Conservation (phyloP, 2,888 invertebrate species). For the Stomorhina lunata region DNA sequence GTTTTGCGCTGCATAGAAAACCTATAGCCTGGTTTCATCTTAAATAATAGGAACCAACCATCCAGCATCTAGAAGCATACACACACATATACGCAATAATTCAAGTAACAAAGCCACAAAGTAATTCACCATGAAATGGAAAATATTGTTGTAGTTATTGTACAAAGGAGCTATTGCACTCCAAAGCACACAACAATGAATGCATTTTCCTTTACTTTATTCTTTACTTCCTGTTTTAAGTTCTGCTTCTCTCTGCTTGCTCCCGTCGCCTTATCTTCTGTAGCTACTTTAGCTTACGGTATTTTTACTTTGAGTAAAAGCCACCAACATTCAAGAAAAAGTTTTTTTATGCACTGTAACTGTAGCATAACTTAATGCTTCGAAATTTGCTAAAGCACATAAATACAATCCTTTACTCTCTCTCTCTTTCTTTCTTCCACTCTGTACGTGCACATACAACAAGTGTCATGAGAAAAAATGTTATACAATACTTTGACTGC, state of each 20-base stretch:
- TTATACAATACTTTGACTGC: conserved; percentile 31
- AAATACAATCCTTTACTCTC: neutral
- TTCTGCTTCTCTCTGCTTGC: neutral
- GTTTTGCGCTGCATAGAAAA: too few relatives aligned
- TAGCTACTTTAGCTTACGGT: conserved; percentile 30
- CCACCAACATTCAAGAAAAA: conserved; percentile 35
- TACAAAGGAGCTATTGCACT: conserved; percentile 14
- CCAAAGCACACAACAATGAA: too few relatives aligned
- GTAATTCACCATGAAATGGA: conserved; percentile 77
- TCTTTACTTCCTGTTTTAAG: conserved; percentile 9
- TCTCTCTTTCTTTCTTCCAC: neutral
- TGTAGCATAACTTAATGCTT: conserved; percentile 47
- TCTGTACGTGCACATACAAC: neutral
- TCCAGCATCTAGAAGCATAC: conserved; percentile 10
- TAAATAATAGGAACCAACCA: neutral
- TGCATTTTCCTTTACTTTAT: conserved; percentile 50
- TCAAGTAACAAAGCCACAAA: conserved; percentile 69
- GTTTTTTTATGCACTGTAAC: conserved; percentile 50
- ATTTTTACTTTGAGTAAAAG: conserved; percentile 43
- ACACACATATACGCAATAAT: conserved; percentile 69
- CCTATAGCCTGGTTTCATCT: too few relatives aligned
- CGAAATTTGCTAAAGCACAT: conserved; percentile 31
- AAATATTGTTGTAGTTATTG: conserved; percentile 69
- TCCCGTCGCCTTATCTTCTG: neutral
- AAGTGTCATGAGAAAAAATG: conserved; percentile 31